Percentiles rank a stretch among this genome's conserved stretches.
Conservation (phyloP, 1,140 invertebrate genomes). For the Heterodera carotae region DNA sequence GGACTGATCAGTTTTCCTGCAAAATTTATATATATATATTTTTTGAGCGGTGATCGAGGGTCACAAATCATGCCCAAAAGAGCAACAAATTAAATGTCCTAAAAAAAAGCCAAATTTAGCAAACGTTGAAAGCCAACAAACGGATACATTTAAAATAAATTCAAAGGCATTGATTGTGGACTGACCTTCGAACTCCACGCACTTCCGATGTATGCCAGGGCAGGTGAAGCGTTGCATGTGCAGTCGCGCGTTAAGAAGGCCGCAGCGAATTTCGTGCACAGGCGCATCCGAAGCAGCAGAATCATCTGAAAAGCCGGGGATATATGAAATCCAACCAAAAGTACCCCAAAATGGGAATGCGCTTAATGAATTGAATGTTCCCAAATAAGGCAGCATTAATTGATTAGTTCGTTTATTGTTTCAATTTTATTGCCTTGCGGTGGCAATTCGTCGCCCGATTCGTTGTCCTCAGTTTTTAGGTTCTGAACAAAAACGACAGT, state of each 20-base stretch:
- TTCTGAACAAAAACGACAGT: too few species aligned
- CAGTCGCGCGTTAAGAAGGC: constrained; percentile 64
- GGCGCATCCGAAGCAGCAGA: constrained; percentile 32
- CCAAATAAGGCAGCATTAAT: too few species aligned
- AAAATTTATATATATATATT: constrained; percentile 27
- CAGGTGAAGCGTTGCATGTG: constrained; percentile 67
- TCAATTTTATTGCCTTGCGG: neutral
- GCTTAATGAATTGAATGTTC: too few species aligned
- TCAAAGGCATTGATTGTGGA: too few species aligned
- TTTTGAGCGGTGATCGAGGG: neutral
- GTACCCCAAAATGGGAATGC: too few species aligned
- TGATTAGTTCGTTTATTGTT: neutral
- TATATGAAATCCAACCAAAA: too few species aligned
- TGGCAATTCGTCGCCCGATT: constrained; percentile 1
- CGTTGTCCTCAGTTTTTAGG: neutral
- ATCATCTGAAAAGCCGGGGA: neutral
- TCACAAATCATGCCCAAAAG: neutral
- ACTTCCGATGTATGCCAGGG: constrained; percentile 68
- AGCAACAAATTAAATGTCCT: constrained; percentile 3
- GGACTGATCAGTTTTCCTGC: constrained; percentile 65
- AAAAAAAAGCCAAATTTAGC: too few species aligned
- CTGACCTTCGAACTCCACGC: constrained; percentile 66
- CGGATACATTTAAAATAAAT: constrained; percentile 18
- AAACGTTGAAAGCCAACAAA: too few species aligned
- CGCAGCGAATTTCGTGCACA: constrained; percentile 66